Percentiles rank a stretch among this genome's conserved stretches.
Conservation (phyloP, 2,113 vertebrate species). For the Cyrtonyx montezumae region DNA sequence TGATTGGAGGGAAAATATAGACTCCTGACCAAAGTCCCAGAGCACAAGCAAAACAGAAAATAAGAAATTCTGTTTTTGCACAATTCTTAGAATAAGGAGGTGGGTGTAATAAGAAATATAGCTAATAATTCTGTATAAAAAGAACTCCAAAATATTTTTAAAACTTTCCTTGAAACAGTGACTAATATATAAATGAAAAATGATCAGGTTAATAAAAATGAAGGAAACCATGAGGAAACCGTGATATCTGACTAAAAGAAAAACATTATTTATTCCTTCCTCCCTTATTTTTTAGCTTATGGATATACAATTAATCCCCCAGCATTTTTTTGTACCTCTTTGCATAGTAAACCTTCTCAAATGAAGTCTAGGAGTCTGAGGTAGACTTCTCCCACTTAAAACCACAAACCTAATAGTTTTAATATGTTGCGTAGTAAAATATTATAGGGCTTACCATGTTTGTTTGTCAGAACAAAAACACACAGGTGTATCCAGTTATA, state of each 20-base stretch:
- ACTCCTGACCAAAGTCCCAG: background rate
- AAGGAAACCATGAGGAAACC: background rate
- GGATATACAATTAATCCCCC: background rate
- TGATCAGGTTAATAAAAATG: background rate
- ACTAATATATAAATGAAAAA: background rate
- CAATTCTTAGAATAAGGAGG: background rate
- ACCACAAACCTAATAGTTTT: background rate
- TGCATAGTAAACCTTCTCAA: background rate
- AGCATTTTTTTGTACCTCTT: background rate
- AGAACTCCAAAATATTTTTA: background rate
- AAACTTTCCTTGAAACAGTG: background rate
- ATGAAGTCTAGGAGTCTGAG: background rate
- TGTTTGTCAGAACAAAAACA: slow-evolving; percentile 11
- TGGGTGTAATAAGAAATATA: background rate
- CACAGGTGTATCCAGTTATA: background rate
- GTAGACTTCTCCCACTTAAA: background rate
- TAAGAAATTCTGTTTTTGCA: background rate
- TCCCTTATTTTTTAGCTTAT: background rate
- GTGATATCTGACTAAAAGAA: background rate
- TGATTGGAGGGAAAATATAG: background rate
- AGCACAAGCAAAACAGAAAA: background rate
- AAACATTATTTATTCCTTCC: background rate
- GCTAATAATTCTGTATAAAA: background rate
- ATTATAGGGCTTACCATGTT: background rate
- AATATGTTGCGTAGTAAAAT: background rate